Evolutionary conservation across 2,113 vertebrate genomes (phyloP).

Genomic region (Pyrgilauda ruficollis): DNA sequence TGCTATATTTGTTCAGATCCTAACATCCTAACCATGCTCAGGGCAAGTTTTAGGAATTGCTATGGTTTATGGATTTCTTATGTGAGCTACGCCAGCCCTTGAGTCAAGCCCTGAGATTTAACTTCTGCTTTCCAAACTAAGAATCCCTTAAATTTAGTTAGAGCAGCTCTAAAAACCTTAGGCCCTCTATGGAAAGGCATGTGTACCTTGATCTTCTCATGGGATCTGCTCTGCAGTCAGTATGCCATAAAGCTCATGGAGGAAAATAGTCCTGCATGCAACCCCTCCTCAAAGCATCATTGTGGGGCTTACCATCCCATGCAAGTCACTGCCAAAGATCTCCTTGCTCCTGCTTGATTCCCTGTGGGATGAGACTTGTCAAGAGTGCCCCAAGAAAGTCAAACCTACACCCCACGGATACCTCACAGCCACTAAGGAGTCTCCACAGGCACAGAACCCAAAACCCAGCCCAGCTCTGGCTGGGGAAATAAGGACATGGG

Average conservation of each 20-base stretch:
- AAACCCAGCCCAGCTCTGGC: not conserved
- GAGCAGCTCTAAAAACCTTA: not conserved
- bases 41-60: not conserved
- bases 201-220: not conserved
- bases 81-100: not conserved
- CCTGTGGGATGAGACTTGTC: accelerated
- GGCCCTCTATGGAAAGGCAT: not conserved
- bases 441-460: not conserved
- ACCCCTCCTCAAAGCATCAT: not conserved
- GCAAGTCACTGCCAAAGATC: not conserved
- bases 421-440: not conserved
- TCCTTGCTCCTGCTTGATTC: not conserved
- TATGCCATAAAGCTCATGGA: not conserved
- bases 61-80: not conserved
- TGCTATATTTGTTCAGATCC: accelerated
- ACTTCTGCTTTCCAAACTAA: not conserved
- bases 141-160: not conserved
- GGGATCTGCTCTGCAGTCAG: not conserved
- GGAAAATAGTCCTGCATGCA: not conserved
- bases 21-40: not conserved
- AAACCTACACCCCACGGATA: not conserved
- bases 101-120: not conserved
- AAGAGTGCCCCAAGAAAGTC: not conserved
- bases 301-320: not conserved
- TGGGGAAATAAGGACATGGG: not conserved